Conservation (phyloP, 2,888 invertebrate genomes). For the Nomada fucata region DNA sequence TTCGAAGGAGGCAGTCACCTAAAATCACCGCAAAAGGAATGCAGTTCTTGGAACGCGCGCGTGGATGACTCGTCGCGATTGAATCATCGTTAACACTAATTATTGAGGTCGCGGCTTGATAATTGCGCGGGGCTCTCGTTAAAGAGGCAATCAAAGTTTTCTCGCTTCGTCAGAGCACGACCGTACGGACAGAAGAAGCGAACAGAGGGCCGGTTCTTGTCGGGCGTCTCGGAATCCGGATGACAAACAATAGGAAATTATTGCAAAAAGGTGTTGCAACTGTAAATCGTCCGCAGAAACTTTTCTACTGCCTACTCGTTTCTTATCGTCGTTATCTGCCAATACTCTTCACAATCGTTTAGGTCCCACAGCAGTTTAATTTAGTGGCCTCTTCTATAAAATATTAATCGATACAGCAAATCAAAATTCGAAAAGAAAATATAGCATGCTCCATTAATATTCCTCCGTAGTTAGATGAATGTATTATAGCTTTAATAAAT, state of each 20-base stretch:
- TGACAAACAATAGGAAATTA: conserved; percentile 59
- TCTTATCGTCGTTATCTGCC: background rate
- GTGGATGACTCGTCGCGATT: conserved; percentile 62
- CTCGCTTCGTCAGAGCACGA: conserved; percentile 42
- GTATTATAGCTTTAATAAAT: too few relatives aligned
- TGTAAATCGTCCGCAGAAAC: conserved; percentile 42
- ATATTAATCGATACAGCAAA: too few relatives aligned
- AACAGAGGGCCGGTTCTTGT: conserved; percentile 55
- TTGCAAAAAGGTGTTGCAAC: conserved; percentile 48
- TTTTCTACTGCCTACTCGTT: conserved; percentile 20
- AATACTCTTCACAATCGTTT: too few relatives aligned
- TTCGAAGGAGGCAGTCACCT: conserved; percentile 42
- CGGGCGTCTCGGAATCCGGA: conserved; percentile 37
- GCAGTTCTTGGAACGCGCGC: conserved; percentile 53
- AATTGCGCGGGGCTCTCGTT: conserved; percentile 56
- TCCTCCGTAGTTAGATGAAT: too few relatives aligned
- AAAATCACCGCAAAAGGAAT: conserved; percentile 62
- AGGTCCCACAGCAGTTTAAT: too few relatives aligned
- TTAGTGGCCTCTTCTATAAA: too few relatives aligned
- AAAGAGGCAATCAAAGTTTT: conserved; percentile 60
- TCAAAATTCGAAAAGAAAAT: too few relatives aligned
- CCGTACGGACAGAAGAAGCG: conserved; percentile 26
- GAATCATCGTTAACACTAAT: conserved; percentile 67
- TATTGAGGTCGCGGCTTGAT: conserved; percentile 66
- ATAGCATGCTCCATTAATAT: too few relatives aligned